Conservation (phyloP, 2,888 invertebrate species). For the Ecliptopera silaceata region DNA sequence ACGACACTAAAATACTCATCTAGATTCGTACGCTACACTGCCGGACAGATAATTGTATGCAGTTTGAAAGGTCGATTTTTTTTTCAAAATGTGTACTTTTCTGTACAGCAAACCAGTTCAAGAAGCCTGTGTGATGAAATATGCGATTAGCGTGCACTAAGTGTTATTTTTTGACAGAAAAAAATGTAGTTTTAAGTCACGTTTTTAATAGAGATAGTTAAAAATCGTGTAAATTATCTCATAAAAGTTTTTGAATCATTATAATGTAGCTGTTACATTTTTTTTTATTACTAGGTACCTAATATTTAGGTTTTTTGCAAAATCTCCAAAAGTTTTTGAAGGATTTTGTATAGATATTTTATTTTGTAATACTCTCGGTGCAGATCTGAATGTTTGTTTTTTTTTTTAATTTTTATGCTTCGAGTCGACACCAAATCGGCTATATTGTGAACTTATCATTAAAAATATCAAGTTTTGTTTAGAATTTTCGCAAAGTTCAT, state of each 20-base stretch:
- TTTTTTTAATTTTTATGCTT: not conserved
- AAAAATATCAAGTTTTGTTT: slow-evolving; percentile 28
- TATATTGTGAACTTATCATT: slow-evolving; percentile 9
- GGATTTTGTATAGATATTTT: no score
- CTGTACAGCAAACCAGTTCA: slow-evolving; percentile 10
- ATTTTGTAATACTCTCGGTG: not conserved
- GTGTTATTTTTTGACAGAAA: slow-evolving; percentile 43
- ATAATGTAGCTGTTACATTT: slow-evolving; percentile 16
- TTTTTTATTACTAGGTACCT: slow-evolving; percentile 4
- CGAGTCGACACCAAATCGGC: no score
- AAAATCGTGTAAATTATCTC: slow-evolving; percentile 21
- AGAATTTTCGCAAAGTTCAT: slow-evolving; percentile 38
- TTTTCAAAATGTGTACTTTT: slow-evolving; percentile 15
- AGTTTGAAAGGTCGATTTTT: not conserved
- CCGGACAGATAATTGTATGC: slow-evolving; percentile 30
- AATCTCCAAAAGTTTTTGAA: not conserved
- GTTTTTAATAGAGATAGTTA: slow-evolving; percentile 18
- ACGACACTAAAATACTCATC: slow-evolving; percentile 39
- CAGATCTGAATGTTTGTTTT: not conserved
- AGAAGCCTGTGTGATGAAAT: slow-evolving; percentile 28
- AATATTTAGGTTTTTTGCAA: not conserved
- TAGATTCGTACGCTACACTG: slow-evolving; percentile 30
- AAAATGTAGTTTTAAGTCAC: slow-evolving; percentile 35
- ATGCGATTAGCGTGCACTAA: slow-evolving; percentile 35
- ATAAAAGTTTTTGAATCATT: slow-evolving; percentile 13